A percentile compares a stretch with the other conserved stretches of the same genome.
phyloP scores from a whole-genome alignment of 2,888 invertebrate genomes.

The Ichneumoninae sp. region DNA sequence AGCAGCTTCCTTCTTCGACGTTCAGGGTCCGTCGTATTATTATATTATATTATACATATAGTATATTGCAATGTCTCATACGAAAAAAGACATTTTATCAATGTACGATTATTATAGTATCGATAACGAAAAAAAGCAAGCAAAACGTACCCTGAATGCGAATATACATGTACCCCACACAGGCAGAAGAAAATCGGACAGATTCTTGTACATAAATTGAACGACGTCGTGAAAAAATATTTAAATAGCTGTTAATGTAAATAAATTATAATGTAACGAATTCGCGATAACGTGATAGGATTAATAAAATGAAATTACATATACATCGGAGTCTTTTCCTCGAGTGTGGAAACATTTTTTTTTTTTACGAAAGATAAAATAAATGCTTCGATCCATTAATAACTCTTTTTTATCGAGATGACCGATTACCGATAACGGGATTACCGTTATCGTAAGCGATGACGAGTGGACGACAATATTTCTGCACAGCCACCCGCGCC shows the following conservation, averaged over 20 bases:
- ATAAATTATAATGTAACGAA: conserved; percentile 79
- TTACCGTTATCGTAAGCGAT: not conserved
- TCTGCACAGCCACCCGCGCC: not conserved
- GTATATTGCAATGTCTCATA: conserved; percentile 62
- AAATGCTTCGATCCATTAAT: not conserved
- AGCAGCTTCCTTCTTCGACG: conserved; percentile 70
- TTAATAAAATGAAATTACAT: conserved; percentile 80
- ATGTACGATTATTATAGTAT: conserved; percentile 66
- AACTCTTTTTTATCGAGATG: not conserved
- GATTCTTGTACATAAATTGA: conserved; percentile 65
- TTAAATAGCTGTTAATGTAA: conserved; percentile 79
- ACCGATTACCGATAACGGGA: not conserved
- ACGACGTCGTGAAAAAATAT: conserved; percentile 73
- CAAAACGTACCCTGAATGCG: conserved; percentile 53
- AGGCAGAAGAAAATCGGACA: conserved; percentile 41
- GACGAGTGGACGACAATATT: not conserved
- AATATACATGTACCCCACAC: conserved; percentile 56
- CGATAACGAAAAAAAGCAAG: conserved; percentile 45
- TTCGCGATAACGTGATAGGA: conserved; percentile 81
- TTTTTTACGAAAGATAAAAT: not conserved
- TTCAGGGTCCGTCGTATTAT: conserved; percentile 62
- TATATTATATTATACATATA: conserved; percentile 66
- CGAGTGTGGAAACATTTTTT: not conserved
- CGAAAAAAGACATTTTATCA: conserved; percentile 64
- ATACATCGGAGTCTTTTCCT: conserved; percentile 41